Percentiles rank a stretch among this genome's conserved stretches.
These are phyloP conservation scores for Caradrina clavipalpis DNA, from an alignment of 2,888 invertebrate genomes.

Conservation along the genomic window DNA sequence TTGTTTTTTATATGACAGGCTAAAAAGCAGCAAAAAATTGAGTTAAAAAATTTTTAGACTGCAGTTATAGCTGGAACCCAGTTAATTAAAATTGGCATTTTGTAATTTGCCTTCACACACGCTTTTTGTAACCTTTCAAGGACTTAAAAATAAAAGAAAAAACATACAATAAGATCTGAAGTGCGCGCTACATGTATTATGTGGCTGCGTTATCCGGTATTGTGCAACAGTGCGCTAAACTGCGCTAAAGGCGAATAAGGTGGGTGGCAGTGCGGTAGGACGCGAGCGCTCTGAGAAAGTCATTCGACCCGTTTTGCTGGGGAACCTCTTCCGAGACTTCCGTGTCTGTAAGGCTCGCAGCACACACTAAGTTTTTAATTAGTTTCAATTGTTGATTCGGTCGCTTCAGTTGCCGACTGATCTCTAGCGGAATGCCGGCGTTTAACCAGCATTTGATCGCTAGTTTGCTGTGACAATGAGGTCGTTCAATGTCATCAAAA, in stretches of 20 bases:
- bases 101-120: background rate
- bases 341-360: conserved; percentile 56
- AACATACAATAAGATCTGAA: conserved; percentile 17
- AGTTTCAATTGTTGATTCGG: background rate
- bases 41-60: too few species aligned
- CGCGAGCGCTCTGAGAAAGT: conserved; percentile 73
- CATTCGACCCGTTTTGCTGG: conserved; percentile 76
- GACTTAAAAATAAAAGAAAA: background rate
- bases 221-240: conserved; percentile 72
- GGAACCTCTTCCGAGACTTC: conserved; percentile 74
- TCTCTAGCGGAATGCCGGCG: background rate
- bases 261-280: conserved; percentile 68
- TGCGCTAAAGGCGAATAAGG: conserved; percentile 67
- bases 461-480: background rate
- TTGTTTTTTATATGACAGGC: too few species aligned
- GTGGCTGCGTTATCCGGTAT: conserved; percentile 65
- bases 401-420: background rate
- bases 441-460: background rate
- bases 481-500: background rate
- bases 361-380: conserved; percentile 30
- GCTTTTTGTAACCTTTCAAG: too few species aligned
- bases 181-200: conserved; percentile 61
- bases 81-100: too few species aligned
- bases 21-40: too few species aligned
- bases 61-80: too few species aligned